Evolutionary conservation across 2,888 invertebrate genomes (phyloP).

Genomic region (Caenorhabditis auriculariae): DNA sequence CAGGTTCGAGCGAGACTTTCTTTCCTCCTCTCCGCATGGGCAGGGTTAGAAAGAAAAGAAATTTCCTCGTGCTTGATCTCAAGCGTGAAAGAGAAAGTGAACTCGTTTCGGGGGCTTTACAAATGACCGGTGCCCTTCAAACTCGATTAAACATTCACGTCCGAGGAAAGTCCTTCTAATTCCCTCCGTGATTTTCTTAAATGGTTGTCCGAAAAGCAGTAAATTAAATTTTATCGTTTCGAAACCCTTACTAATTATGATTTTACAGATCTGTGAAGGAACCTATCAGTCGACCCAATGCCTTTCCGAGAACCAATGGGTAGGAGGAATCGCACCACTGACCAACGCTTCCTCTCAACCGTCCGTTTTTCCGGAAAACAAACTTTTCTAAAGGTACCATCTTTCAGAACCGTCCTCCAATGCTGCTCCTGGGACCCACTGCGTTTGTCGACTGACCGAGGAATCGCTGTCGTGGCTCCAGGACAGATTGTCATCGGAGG

Average conservation of each 20-base stretch:
- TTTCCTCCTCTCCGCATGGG: too few relatives aligned
- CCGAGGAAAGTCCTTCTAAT: background rate
- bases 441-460: conserved; percentile 50
- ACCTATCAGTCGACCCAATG: conserved; percentile 51
- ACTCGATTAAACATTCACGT: background rate
- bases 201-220: too few relatives aligned
- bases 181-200: too few relatives aligned
- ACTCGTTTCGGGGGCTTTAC: too few relatives aligned
- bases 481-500: conserved; percentile 57
- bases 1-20: too few relatives aligned
- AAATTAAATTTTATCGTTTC: too few relatives aligned
- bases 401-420: conserved; percentile 46
- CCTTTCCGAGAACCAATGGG: conserved; percentile 49
- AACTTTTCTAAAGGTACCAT: background rate
- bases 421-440: conserved; percentile 52
- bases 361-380: conserved; percentile 12
- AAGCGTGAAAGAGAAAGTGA: too few relatives aligned
- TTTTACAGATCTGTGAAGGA: conserved; percentile 49
- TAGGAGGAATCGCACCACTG: conserved; percentile 58
- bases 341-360: conserved; percentile 44
- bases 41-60: too few relatives aligned
- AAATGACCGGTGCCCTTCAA: too few relatives aligned
- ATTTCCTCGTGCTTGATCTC: too few relatives aligned
- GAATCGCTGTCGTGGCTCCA: conserved; percentile 50
- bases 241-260: too few relatives aligned